Base-by-base conservation (phyloP, 2,797 vertebrate genomes). In the Champsocephalus esox region DNA sequence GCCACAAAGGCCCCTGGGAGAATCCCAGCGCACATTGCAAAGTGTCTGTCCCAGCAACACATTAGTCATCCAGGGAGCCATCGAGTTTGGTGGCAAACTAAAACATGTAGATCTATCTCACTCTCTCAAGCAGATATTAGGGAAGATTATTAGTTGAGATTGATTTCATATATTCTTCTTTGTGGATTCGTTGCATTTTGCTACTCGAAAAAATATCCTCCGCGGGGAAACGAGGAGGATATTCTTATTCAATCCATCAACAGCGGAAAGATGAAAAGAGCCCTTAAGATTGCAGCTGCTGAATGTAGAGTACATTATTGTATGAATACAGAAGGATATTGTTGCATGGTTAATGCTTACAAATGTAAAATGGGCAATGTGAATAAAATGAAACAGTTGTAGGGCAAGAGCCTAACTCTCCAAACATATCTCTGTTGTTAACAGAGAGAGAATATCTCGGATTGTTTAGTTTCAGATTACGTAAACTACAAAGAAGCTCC, bases 1-100 rank as follows among this genome's bases (percentile, higher is more conserved):
- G 76, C 89, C 90, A 96, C 95, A 96, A 96, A 96, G 92, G 88
- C 85, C 87, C 34, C 88, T 59, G 79, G 58, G 88, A 88, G 86
- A 92, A 92, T 92, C 90, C 90, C 92, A 63, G 81, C 93, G 92
- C 94, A 90, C 95, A 94, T 94, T 93, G 94, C 94, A 84, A 49
- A 93, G 91, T 94, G 89, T 92, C 93, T 95, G 92, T 94, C 95
- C 91, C 94, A 93, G 89, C 86, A 92, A 77, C 77, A 91, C 95
- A 95, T 96, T 96, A 90, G 95, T 95, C 94, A 94, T 95, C 92
- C 66, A 11, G 41, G 34, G 89, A 87, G 74, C 75, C 45, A 86
- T 84, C 77, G 81, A 87, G 82, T 88, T 70, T 71, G 80, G 85
- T 83, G 79, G 56, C 17, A 85, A 86, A 75, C 82, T 85, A 78